Percentiles rank a stretch among this genome's conserved stretches.
Evolutionary conservation across 2,888 invertebrate genomes (phyloP).

Genomic region (Phyllotreta striolata): DNA sequence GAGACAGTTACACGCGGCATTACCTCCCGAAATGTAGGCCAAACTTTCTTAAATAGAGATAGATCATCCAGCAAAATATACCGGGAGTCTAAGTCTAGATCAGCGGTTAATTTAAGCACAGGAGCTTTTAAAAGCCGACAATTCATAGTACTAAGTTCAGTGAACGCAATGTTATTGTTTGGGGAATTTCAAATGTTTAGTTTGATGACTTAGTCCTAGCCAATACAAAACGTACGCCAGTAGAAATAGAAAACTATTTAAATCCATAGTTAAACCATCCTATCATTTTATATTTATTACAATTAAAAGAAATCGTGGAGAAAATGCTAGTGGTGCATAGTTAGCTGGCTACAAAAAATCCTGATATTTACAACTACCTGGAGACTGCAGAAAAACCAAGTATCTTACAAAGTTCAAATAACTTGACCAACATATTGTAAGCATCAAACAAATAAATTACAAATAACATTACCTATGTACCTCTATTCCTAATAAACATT

Average conservation of each 20-base stretch:
- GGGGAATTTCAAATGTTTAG: conserved; percentile 32
- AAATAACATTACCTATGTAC: no score
- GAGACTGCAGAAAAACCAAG: no score
- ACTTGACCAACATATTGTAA: no score
- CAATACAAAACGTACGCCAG: conserved; percentile 11
- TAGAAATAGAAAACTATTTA: neutral
- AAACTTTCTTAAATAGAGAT: conserved; percentile 27
- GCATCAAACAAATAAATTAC: no score
- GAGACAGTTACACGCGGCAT: conserved; percentile 11
- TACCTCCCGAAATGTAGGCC: conserved; percentile 27
- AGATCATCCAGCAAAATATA: conserved; percentile 25
- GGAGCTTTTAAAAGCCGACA: conserved; percentile 29
- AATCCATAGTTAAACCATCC: neutral
- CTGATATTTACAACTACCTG: no score
- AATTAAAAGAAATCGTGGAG: no score
- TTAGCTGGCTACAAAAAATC: no score
- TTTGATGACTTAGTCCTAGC: conserved; percentile 19
- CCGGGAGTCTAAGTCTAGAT: conserved; percentile 42
- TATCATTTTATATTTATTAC: no score
- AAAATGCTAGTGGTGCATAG: no score
- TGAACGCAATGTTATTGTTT: conserved; percentile 51
- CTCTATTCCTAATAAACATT: no score
- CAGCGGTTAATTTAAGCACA: conserved; percentile 41
- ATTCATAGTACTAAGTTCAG: conserved; percentile 43
- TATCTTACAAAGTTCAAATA: no score